These are phyloP conservation scores for Galemys pyrenaicus DNA, from an alignment of 2,113 vertebrate species.

Conservation along the genomic window DNA sequence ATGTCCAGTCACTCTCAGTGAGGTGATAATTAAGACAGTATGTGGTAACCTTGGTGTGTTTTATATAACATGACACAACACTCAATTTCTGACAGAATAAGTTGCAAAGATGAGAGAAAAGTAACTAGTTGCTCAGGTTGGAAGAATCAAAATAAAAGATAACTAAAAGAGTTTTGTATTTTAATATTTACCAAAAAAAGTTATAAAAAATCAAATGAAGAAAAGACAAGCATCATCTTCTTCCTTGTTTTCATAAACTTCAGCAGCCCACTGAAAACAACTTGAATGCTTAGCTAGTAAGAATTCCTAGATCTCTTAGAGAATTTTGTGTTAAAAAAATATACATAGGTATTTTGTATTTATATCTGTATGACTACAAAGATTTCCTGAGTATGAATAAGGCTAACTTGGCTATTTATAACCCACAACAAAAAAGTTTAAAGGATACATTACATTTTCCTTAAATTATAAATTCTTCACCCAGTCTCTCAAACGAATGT, in stretches of 20 bases:
- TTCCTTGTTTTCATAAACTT: neutral
- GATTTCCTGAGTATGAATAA: slow-evolving; percentile 37
- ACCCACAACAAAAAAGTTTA: slow-evolving; percentile 1
- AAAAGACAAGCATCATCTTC: neutral
- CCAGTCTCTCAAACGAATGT: neutral
- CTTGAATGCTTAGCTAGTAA: neutral
- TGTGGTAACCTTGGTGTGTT: neutral
- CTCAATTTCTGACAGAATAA: neutral
- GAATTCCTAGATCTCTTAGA: neutral
- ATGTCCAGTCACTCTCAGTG: neutral
- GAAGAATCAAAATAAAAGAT: neutral
- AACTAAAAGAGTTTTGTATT: neutral
- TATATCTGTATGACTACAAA: neutral
- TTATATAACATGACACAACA: neutral
- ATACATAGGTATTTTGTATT: neutral
- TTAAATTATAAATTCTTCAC: neutral
- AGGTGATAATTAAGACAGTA: slow-evolving; percentile 9
- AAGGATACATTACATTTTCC: slow-evolving; percentile 22
- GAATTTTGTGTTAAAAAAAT: neutral
- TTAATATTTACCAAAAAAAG: neutral
- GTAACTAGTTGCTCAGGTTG: neutral
- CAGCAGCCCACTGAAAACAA: neutral
- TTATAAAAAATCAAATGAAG: neutral
- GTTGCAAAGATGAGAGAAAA: neutral
- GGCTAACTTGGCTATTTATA: neutral